Conservation (phyloP, 1,140 invertebrate genomes). For the Papilio polytes region DNA sequence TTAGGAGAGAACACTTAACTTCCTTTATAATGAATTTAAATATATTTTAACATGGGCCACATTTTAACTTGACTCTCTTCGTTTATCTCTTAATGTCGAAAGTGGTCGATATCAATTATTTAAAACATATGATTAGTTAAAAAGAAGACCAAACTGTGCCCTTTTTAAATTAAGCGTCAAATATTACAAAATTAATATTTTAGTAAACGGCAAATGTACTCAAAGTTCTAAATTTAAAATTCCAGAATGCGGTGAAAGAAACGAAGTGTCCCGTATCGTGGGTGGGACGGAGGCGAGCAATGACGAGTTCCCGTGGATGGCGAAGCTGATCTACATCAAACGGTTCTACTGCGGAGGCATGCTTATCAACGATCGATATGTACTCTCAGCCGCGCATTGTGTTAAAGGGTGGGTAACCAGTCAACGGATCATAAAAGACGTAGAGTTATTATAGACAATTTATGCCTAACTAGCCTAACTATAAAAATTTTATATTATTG, state of each 20-base stretch:
- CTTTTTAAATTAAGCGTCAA: too few relatives aligned
- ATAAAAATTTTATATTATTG: too few relatives aligned
- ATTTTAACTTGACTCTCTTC: not conserved
- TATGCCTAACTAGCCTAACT: too few relatives aligned
- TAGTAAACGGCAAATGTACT: not conserved
- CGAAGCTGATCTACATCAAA: slow-evolving; percentile 90
- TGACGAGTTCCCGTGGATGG: slow-evolving; percentile 94
- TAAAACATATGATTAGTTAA: not conserved
- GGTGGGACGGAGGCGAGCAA: slow-evolving; percentile 88
- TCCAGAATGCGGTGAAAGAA: slow-evolving; percentile 91
- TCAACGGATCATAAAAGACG: not conserved
- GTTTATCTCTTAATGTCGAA: slow-evolving; percentile 10
- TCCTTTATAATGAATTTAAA: slow-evolving; percentile 16
- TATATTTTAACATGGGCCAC: slow-evolving; percentile 18
- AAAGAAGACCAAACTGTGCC: too few relatives aligned
- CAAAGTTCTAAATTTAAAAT: slow-evolving; percentile 38
- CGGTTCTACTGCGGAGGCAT: slow-evolving; percentile 94
- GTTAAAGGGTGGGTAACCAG: slow-evolving; percentile 88
- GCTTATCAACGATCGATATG: slow-evolving; percentile 92
- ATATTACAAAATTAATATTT: too few relatives aligned
- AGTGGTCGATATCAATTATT: not conserved
- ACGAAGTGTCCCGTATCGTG: slow-evolving; percentile 91
- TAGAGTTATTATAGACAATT: not conserved
- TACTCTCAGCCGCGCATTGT: slow-evolving; percentile 92
- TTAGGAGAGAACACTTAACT: slow-evolving; percentile 11